Conservation (phyloP, 2,113 vertebrate genomes). For the Tragelaphus imberbis region DNA sequence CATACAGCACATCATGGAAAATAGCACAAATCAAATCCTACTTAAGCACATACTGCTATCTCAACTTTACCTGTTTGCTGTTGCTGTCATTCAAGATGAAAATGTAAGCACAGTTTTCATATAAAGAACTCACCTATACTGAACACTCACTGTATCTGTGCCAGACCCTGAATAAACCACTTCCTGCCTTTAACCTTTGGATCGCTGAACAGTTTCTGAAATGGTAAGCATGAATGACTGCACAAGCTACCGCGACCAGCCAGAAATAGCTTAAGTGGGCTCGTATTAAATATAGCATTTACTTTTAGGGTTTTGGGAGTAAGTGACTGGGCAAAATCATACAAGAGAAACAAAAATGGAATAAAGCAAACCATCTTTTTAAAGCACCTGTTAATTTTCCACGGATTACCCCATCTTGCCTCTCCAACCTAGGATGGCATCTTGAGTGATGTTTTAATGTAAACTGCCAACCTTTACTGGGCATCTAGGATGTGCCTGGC, state of each 20-base stretch:
- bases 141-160: not conserved
- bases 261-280: slow-evolving; percentile 18
- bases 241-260: not conserved
- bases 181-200: slow-evolving; percentile 21
- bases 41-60: not conserved
- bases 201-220: not conserved
- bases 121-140: not conserved
- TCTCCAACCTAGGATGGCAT: not conserved
- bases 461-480: not conserved
- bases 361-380: not conserved
- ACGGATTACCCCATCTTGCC: not conserved
- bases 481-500: not conserved
- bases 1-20: not conserved
- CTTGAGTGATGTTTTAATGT: not conserved
- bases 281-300: not conserved
- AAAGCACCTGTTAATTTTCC: not conserved
- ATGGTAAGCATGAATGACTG: not conserved
- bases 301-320: slow-evolving; percentile 4
- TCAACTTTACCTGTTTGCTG: not conserved
- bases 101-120: not conserved
- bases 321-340: not conserved
- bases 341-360: not conserved
- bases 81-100: not conserved
- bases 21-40: too few species aligned
- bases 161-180: not conserved